These are phyloP conservation scores for Netta rufina DNA, from an alignment of 2,797 vertebrate species.

Conservation along the genomic window DNA sequence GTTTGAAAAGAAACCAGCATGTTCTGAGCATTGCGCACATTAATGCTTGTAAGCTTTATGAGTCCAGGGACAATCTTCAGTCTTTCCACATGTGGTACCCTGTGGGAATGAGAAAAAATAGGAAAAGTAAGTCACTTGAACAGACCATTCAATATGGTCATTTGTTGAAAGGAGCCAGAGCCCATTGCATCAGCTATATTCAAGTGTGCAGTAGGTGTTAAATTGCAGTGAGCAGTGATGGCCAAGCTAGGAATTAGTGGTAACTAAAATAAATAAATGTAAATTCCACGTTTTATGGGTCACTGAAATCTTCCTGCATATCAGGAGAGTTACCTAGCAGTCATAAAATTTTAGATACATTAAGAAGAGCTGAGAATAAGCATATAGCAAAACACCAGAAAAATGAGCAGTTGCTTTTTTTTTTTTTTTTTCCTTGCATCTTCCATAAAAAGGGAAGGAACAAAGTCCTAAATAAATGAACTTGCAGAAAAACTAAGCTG, in stretches of 20 bases:
- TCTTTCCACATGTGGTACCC: background rate
- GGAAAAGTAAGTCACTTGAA: conserved; percentile 29
- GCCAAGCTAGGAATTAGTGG: conserved; percentile 47
- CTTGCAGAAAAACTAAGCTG: background rate
- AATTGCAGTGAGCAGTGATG: conserved; percentile 50
- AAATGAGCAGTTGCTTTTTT: background rate
- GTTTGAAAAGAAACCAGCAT: background rate
- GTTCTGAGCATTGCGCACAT: background rate
- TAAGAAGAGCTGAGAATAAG: background rate
- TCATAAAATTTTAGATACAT: background rate
- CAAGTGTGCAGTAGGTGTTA: conserved; percentile 50
- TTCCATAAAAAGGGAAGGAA: background rate
- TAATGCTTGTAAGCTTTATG: background rate
- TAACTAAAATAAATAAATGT: conserved; percentile 45
- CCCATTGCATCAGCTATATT: background rate
- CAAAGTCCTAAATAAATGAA: background rate
- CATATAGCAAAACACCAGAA: background rate
- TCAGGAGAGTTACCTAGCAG: background rate
- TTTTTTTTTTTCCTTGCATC: background rate
- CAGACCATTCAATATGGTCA: background rate
- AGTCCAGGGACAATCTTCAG: background rate
- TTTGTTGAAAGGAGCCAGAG: conserved; percentile 20
- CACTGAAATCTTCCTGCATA: conserved; percentile 6
- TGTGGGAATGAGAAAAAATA: background rate
- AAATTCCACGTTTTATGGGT: conserved; percentile 40